phyloP scores from a whole-genome alignment of 2,797 vertebrate genomes.

The Tokudaia tokunoshimensis region DNA sequence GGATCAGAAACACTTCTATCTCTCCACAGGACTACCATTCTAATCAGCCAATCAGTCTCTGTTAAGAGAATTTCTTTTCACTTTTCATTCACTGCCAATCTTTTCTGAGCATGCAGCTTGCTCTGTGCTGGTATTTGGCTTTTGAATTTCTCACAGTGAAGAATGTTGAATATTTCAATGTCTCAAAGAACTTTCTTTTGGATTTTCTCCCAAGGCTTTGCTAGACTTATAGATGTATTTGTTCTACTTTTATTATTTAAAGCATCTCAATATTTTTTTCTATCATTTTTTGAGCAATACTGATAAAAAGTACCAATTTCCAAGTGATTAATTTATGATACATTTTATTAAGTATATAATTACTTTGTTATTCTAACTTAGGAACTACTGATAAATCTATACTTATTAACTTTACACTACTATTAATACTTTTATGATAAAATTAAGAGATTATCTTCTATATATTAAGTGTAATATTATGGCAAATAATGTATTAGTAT shows the following conservation, averaged over 20 bases:
- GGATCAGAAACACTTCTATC: too few relatives aligned
- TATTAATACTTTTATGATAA: neutral
- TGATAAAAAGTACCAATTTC: neutral
- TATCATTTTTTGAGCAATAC: neutral
- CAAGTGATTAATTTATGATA: neutral
- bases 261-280: neutral
- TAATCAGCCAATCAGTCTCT: neutral
- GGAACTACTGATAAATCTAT: neutral
- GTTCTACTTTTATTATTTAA: neutral
- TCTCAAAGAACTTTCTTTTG: neutral
- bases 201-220: neutral
- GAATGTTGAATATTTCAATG: neutral
- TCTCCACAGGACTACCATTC: neutral
- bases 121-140: neutral
- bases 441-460: neutral
- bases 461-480: neutral
- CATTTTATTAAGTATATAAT: neutral
- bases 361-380: constrained; percentile 8
- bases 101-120: neutral
- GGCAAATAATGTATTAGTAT: neutral
- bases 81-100: too few relatives aligned
- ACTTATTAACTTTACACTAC: neutral
- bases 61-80: neutral
- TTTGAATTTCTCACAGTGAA: neutral
- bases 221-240: neutral